Percentiles rank a stretch among this genome's conserved stretches.
Evolutionary conservation across 2,113 vertebrate species (phyloP).

Genomic region (Phrynosoma platyrhinos): DNA sequence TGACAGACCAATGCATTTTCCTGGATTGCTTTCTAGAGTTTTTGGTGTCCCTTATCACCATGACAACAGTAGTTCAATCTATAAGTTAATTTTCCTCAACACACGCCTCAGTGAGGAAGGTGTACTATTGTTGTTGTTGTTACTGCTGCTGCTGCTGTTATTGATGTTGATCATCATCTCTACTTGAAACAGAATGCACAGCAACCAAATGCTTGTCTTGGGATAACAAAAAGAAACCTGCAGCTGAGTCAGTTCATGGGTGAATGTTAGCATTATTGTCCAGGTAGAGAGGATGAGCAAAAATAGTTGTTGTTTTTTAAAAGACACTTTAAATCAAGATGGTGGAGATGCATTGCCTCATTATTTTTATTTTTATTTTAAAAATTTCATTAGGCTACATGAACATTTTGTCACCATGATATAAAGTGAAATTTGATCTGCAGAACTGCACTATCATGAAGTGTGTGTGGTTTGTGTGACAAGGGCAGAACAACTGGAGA

Average conservation of each 20-base stretch:
- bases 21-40: background rate
- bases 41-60: background rate
- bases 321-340: background rate
- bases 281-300: background rate
- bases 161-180: conserved; percentile 3
- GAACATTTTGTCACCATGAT: no score
- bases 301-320: background rate
- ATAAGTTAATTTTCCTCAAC: conserved; percentile 26
- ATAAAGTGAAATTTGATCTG: no score
- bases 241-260: background rate
- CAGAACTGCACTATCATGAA: no score
- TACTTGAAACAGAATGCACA: background rate
- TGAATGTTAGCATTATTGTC: background rate
- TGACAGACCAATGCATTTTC: conserved; percentile 15
- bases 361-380: no score
- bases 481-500: no score
- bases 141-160: no score
- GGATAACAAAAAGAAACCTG: background rate
- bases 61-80: conserved; percentile 14
- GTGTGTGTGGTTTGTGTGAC: no score
- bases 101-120: background rate
- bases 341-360: no score
- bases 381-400: no score
- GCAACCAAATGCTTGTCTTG: background rate
- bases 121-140: background rate